Conservation (phyloP, 1,140 invertebrate genomes). For the Drosophila parabipectinata region DNA sequence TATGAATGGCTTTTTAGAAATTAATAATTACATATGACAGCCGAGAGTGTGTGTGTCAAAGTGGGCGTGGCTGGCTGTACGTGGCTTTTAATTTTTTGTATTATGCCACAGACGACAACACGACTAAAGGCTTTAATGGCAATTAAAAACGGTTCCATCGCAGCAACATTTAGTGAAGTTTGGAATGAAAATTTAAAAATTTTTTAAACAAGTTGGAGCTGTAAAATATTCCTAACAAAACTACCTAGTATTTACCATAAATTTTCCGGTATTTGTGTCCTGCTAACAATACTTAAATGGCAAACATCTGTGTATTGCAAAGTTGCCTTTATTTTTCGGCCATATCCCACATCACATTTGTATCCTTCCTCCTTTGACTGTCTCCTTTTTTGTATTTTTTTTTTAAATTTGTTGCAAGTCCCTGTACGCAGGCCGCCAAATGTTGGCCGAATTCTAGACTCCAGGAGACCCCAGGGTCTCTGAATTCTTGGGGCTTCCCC, state of each 20-base stretch:
- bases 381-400: conserved; percentile 19
- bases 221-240: background rate
- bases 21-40: conserved; percentile 77
- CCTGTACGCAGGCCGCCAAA: conserved; percentile 65
- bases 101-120: conserved; percentile 39
- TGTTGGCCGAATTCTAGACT: conserved; percentile 35
- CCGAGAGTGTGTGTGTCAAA: conserved; percentile 11
- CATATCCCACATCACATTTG: conserved; percentile 43
- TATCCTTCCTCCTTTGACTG: conserved; percentile 12
- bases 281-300: background rate
- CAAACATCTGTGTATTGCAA: conserved; percentile 40
- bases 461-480: conserved; percentile 25
- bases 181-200: background rate
- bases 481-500: conserved; percentile 57
- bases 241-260: background rate
- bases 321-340: conserved; percentile 9
- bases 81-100: conserved; percentile 74
- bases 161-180: background rate
- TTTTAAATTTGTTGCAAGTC: conserved; percentile 33
- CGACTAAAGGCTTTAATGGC: conserved; percentile 41
- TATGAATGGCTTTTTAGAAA: conserved; percentile 81
- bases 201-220: too few relatives aligned
- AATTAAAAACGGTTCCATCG: conserved; percentile 27
- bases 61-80: conserved; percentile 34
- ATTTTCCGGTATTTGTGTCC: background rate